A percentile compares a stretch with the other conserved stretches of the same genome.
Evolutionary conservation across 2,113 vertebrate species (phyloP).

Genomic region (Hippoglossus stenolepis): DNA sequence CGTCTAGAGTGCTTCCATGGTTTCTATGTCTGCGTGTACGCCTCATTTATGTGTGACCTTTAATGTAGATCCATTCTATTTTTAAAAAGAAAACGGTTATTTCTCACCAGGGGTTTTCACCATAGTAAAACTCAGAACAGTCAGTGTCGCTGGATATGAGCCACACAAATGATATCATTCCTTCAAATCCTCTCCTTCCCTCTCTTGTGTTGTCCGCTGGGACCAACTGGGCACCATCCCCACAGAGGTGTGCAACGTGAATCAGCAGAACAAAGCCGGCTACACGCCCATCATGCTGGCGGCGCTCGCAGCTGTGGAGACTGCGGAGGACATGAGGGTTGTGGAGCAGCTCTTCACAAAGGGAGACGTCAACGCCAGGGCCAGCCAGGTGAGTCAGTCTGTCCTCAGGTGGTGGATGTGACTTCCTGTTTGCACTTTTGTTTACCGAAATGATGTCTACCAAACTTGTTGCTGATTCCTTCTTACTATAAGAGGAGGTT

Average conservation of each 20-base stretch:
- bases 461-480: too few relatives aligned
- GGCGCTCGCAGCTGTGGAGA: constrained; percentile 92
- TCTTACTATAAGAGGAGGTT: too few relatives aligned
- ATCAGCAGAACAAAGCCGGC: constrained; percentile 96
- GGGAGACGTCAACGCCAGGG: constrained; percentile 95
- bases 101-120: too few relatives aligned
- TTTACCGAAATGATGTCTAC: too few relatives aligned
- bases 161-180: background rate
- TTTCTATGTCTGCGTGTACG: too few relatives aligned
- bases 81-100: too few relatives aligned
- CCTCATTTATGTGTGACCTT: background rate
- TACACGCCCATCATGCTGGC: constrained; percentile 99
- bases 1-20: too few relatives aligned
- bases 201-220: background rate
- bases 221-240: constrained; percentile 32
- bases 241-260: constrained; percentile 92
- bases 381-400: constrained; percentile 89
- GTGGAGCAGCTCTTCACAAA: constrained; percentile 91
- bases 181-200: background rate
- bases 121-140: background rate
- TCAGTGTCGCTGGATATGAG: background rate
- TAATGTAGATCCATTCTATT: background rate
- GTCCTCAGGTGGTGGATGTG: background rate
- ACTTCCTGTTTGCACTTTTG: too few relatives aligned
- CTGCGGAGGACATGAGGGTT: constrained; percentile 89